Base-by-base conservation (phyloP, 2,888 invertebrate species). In the Drosophila longiperda region DNA sequence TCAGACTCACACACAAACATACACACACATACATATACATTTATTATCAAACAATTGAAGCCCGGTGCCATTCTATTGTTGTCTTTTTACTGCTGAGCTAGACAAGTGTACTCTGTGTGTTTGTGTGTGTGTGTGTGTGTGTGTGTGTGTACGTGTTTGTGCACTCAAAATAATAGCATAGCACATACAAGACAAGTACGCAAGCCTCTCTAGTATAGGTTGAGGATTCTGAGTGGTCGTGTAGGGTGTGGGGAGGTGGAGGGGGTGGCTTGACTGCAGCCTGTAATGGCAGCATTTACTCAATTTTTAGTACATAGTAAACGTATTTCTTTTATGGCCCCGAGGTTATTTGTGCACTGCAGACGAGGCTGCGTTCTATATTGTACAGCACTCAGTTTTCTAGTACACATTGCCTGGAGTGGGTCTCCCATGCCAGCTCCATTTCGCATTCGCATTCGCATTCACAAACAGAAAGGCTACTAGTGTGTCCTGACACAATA, bases 261-360 rank as follows among this genome's bases (percentile, higher is more conserved):
- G 50, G 36, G 26, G 33, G 66, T 32, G 32, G 59, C 76, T 79
- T 77, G 79, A 77, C 84, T 86, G 85, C 79, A 80, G 80, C 66
- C 85, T 45, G 84, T 89, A 84, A 89, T 87, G 82, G 84, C 80
- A 87, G 89, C 89, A 79, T 89, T 87, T 87, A 89, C 87, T 89
- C 87, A 87, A 87, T 87, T 87, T 86, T 85, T 81, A 88, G 86
- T 85, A 88, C 83, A 82, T 80, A 83, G 87, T 81, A 89, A 89
- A 87, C 89, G 89, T 87, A 89, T 87, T 87, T 87, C 87, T 89
- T 87, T 87, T 87, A 87, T 83, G 74, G 79, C 71, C 81, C 75
- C 68, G 61, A 77, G 85, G 81, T 73, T 83, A 87, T 89, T 87
- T 89, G 85, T 88, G 77, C 88, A 70, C 61, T 72, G 78, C 77